Base-by-base conservation (phyloP, 2,888 invertebrate species). In the Elysia crispata region DNA sequence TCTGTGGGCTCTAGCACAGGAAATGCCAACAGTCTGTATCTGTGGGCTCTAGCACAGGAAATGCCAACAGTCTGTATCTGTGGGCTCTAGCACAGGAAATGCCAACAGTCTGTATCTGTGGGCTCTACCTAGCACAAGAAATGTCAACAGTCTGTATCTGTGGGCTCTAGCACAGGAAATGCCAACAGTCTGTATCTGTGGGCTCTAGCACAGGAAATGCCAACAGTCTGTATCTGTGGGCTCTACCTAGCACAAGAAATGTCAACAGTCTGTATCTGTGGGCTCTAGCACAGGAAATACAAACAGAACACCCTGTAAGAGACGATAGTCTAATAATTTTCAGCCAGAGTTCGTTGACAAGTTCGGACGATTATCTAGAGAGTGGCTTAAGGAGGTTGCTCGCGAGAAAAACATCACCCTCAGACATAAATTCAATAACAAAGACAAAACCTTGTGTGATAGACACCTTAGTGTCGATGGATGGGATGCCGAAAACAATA, bases 1-100 rank as follows among this genome's bases (percentile, higher is more conserved):
- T 23, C 76, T 83, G 1, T 76, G 76, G 78, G 60, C 54, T 18
- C 15, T 82, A 23, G 30, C 33, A 25, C 62, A 83, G 30, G 67
- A 73, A 31, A 83, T 49, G 79, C 79, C 18, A 83, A 83, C 54
- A 64, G 70, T 18, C 73, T 83, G 18, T 83, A 83, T 23, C 76
- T 83, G 1, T 76, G 76, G 78, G 60, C 54, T 18, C 15, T 82
- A 23, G 30, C 33, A 25, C 62, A 83, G 30, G 67, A 73, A 31
- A 83, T 49, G 79, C 79, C 18, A 83, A 83, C 54, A 64, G 70
- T 18, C 73, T 83, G 18, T 83, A 83, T 23, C 76, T 83, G 1
- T 76, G 76, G 78, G 60, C 54, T 18, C 15, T 82, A 23, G 30
- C 33, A 25, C 62, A 83, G 30, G 67, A 73, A 31, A 83, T 49